A percentile compares a stretch with the other conserved stretches of the same genome.
phyloP scores from a whole-genome alignment of 2,113 vertebrate genomes.

The Leptobrachium leishanense region DNA sequence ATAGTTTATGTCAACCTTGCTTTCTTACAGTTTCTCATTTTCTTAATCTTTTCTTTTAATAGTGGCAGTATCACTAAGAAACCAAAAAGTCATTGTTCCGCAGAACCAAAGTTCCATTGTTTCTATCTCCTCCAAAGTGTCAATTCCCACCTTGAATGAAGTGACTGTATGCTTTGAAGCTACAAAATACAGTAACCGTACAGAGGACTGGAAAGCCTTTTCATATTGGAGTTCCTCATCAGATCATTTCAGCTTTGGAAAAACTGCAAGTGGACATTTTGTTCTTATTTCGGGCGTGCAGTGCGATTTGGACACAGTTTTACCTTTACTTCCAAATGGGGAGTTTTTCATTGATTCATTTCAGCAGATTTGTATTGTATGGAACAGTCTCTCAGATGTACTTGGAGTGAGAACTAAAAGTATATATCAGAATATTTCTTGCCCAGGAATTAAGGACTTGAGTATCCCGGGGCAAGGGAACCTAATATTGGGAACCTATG shows the following conservation, averaged over 20 bases:
- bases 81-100: constrained; percentile 84
- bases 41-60: constrained; percentile 51
- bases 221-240: constrained; percentile 63
- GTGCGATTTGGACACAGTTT: constrained; percentile 67
- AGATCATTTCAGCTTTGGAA: constrained; percentile 71
- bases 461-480: constrained; percentile 67
- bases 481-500: constrained; percentile 74
- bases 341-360: constrained; percentile 74
- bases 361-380: constrained; percentile 76
- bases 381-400: constrained; percentile 64
- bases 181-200: constrained; percentile 58
- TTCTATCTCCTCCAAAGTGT: constrained; percentile 63
- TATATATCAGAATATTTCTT: constrained; percentile 61
- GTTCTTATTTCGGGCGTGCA: constrained; percentile 57
- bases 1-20: too few relatives aligned
- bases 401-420: constrained; percentile 66
- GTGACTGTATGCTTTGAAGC: constrained; percentile 89
- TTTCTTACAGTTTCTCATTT: not conserved
- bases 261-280: constrained; percentile 57
- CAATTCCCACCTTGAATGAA: constrained; percentile 74
- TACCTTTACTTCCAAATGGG: constrained; percentile 55
- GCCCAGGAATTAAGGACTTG: constrained; percentile 57
- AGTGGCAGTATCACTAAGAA: constrained; percentile 92
- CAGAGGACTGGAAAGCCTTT: constrained; percentile 77
- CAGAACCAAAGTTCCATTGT: constrained; percentile 53